Evolutionary conservation across 2,113 vertebrate species (phyloP), one percentile per base, ranked within the genome.

Genomic region (Orientallactaga bullata): DNA sequence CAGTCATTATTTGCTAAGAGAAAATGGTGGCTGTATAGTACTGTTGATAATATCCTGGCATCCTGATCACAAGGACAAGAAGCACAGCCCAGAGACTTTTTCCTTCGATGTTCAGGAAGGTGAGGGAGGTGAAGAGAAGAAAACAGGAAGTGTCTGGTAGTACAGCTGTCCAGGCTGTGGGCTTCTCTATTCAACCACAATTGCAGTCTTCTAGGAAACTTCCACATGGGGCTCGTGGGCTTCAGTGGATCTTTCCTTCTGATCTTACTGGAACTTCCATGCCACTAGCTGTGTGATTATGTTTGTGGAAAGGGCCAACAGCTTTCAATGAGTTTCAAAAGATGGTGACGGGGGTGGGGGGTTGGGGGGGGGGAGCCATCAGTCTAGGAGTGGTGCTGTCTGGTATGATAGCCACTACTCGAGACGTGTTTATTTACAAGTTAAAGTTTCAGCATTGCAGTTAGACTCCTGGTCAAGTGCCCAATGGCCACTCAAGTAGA

Each of bases 291-390:
- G 8, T 13, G 30, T 13, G 73, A 84, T 42, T 65, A 35, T 90
- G 68, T 93, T 84, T 89, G 63, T 85, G 17, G 79, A 88, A 61
- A 24, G 61, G 26, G 32, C 7, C 66, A 32, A 24, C 11, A 60
- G 79, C n/a, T 93, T 90, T 77, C 88, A 78, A n/a, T 32, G 88
- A 80, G 86, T 69, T 37, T 76, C 78, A 51, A 76, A 80, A 88
- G 58, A 18, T 37, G 60, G 23, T 35, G 86, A 89, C n/a, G n/a
- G n/a, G n/a, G n/a, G 42, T 5, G 42, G 42, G 42, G 8, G 42
- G 42, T 8, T 47, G 42, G 42, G 42, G 42, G 42, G 42, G 42
- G 42, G 42, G 39, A 80, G 71, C 58, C 3, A 7, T 10, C 18
- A 26, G 0, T 78, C 32, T 72, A 21, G 47, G 24, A 30, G 7